phyloP scores from a whole-genome alignment of 2,888 invertebrate genomes.

The Caenorhabditis japonica region DNA sequence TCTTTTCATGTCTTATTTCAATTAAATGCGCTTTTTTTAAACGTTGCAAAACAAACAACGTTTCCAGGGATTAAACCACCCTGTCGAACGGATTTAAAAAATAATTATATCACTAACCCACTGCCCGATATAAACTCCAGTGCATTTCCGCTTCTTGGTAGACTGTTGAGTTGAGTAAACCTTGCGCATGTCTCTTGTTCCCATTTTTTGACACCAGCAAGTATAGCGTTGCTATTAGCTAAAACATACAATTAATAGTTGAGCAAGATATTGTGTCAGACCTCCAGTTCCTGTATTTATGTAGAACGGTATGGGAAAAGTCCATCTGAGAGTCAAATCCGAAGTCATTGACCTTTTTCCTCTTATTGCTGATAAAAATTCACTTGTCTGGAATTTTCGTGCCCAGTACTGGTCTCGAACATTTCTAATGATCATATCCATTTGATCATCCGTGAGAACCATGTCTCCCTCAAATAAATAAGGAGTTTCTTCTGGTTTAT shows the following conservation, averaged over 20 bases:
- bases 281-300: conserved; percentile 65
- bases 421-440: conserved; percentile 60
- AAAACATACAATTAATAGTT: no score
- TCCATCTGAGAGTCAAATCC: conserved; percentile 52
- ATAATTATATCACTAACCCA: conserved; percentile 56
- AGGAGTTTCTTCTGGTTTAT: conserved; percentile 63
- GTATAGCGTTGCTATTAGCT: conserved; percentile 63
- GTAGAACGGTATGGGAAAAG: conserved; percentile 67
- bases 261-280: conserved; percentile 6
- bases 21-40: background rate
- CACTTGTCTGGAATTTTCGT: conserved; percentile 25
- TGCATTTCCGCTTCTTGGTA: conserved; percentile 32
- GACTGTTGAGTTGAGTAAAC: conserved; percentile 58
- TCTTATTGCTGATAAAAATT: conserved; percentile 34
- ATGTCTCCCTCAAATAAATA: conserved; percentile 76
- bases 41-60: no score
- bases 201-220: conserved; percentile 69
- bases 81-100: background rate
- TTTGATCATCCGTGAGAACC: conserved; percentile 68
- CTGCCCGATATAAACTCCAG: conserved; percentile 63
- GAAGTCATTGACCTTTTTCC: conserved; percentile 65
- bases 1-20: background rate
- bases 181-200: conserved; percentile 66
- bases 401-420: conserved; percentile 59
- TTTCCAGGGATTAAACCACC: no score